phyloP scores from a whole-genome alignment of 2,888 invertebrate species.

The Himalopsyche tibetana region DNA sequence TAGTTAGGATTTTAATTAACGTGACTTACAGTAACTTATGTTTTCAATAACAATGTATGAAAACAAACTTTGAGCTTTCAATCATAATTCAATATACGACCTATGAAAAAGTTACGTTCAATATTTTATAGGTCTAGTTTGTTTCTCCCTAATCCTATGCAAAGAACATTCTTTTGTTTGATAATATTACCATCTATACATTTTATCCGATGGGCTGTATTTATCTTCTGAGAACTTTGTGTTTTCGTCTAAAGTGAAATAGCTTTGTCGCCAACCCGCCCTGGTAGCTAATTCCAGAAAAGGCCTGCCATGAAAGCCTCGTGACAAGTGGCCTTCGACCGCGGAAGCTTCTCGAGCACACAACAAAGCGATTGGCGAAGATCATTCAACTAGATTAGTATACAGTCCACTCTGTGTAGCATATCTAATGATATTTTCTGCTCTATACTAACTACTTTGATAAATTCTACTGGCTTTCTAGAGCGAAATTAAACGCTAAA shows the following conservation, averaged over 20 bases:
- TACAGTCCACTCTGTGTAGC: slow-evolving; percentile 37
- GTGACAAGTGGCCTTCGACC: slow-evolving; percentile 46
- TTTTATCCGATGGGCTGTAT: not conserved
- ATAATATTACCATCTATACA: slow-evolving; percentile 27
- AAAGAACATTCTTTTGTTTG: not conserved
- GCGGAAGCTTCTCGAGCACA: slow-evolving; percentile 40
- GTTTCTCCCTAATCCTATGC: not conserved
- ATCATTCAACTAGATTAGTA: slow-evolving; percentile 45
- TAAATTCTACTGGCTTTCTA: not conserved
- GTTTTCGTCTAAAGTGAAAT: slow-evolving; percentile 34
- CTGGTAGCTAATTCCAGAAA: slow-evolving; percentile 34
- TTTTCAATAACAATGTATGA: no score
- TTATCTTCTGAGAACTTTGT: slow-evolving; percentile 34
- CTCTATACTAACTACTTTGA: not conserved
- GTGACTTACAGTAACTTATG: no score
- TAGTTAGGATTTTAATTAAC: no score
- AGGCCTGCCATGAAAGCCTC: slow-evolving; percentile 32
- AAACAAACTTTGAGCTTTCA: no score
- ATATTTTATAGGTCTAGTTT: no score
- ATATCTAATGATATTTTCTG: slow-evolving; percentile 24
- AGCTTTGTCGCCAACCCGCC: slow-evolving; percentile 28
- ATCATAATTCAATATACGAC: no score
- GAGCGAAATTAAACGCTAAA: not conserved
- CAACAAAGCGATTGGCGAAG: slow-evolving; percentile 48
- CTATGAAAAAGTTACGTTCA: no score